A percentile compares a stretch with the other conserved stretches of the same genome.
phyloP scores from a whole-genome alignment of 2,888 invertebrate species.

The Dinocampus coccinellae region DNA sequence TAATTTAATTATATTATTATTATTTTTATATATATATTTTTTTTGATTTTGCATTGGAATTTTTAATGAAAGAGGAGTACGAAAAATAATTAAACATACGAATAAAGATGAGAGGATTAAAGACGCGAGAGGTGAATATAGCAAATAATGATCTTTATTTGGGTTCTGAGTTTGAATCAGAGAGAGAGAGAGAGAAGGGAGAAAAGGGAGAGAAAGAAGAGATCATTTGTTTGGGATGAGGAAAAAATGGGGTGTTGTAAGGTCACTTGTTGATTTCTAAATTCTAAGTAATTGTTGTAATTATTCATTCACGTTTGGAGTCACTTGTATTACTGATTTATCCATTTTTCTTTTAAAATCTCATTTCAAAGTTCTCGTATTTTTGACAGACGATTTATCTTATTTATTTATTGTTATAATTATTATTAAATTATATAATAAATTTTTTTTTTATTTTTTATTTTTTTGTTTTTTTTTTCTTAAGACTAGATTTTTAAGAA shows the following conservation, averaged over 20 bases:
- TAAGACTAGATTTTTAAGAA: constrained; percentile 32
- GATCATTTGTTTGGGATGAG: constrained; percentile 23
- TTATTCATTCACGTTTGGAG: constrained; percentile 29
- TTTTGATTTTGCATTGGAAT: constrained; percentile 13
- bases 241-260: constrained; percentile 51
- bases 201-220: constrained; percentile 19
- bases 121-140: not conserved
- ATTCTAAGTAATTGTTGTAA: constrained; percentile 43
- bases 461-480: constrained; percentile 15
- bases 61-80: not conserved
- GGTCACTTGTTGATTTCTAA: constrained; percentile 60
- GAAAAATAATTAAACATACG: constrained; percentile 2
- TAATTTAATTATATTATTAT: too few relatives aligned
- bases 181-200: not conserved
- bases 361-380: constrained; percentile 6
- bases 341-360: constrained; percentile 15
- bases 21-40: too few relatives aligned
- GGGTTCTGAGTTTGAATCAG: too few relatives aligned
- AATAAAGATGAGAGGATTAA: not conserved
- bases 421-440: too few relatives aligned
- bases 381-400: constrained; percentile 9
- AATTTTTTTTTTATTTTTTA: constrained; percentile 22
- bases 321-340: not conserved
- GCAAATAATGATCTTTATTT: not conserved
- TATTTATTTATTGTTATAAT: constrained; percentile 21